phyloP scores from a whole-genome alignment of 2,113 vertebrate species.

The Cyanocitta stelleri region DNA sequence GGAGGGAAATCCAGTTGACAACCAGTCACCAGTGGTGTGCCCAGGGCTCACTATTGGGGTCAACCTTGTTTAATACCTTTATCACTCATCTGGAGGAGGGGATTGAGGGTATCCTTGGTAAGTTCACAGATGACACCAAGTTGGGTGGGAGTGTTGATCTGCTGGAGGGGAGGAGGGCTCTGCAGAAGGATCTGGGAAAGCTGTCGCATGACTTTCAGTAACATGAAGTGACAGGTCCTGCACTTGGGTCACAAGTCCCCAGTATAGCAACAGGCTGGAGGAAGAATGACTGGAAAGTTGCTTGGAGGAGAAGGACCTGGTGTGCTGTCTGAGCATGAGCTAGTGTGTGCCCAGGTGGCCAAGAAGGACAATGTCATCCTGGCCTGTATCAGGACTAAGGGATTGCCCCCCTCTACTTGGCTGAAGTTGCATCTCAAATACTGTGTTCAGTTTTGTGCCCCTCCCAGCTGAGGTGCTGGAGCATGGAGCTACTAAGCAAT shows the following conservation, averaged over 20 bases:
- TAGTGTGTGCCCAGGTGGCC: neutral
- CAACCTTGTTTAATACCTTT: neutral
- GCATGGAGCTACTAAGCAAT: neutral
- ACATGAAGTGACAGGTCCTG: neutral
- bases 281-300: neutral
- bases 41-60: neutral
- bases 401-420: fast-evolving
- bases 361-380: neutral
- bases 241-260: too few relatives aligned
- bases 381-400: neutral
- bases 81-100: neutral
- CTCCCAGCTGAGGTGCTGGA: neutral
- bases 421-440: neutral
- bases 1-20: neutral
- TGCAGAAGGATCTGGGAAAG: neutral
- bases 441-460: neutral
- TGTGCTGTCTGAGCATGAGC: neutral
- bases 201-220: neutral
- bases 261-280: neutral
- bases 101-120: neutral
- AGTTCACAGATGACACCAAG: neutral
- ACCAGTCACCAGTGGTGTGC: neutral
- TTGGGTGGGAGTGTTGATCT: neutral
- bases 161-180: neutral
- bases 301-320: neutral